Conservation (phyloP, 2,888 invertebrate genomes). For the Harpalus rufipes region DNA sequence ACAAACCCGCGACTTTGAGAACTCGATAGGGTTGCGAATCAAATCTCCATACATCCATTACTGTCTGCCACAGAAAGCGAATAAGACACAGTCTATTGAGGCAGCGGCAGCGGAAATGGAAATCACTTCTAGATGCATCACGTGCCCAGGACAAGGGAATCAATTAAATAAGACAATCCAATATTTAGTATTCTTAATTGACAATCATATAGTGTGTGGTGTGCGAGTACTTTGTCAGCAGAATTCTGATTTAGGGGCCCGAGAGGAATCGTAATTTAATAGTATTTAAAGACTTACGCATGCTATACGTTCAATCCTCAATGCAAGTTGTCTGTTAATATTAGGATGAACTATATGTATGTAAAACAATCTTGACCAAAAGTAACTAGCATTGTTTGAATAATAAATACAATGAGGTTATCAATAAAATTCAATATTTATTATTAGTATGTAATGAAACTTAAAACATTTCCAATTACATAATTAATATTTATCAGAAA, state of each 20-base stretch:
- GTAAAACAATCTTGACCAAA: too few relatives aligned
- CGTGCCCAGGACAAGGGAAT: constrained; percentile 18
- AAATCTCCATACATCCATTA: constrained; percentile 60
- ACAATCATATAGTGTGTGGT: constrained; percentile 8
- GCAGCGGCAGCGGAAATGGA: neutral
- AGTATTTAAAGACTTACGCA: neutral
- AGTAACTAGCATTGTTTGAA: too few relatives aligned
- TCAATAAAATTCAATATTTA: too few relatives aligned
- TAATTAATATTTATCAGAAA: too few relatives aligned
- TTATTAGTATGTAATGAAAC: too few relatives aligned
- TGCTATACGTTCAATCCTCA: neutral
- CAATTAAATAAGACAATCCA: constrained; percentile 35
- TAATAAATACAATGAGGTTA: too few relatives aligned
- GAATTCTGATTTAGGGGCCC: neutral
- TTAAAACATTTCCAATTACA: too few relatives aligned
- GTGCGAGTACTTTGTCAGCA: neutral
- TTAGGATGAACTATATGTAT: too few relatives aligned
- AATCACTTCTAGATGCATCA: neutral
- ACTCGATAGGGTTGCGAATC: constrained; percentile 61
- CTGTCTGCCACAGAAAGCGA: constrained; percentile 12
- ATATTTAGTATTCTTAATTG: constrained; percentile 48
- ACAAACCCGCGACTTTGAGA: constrained; percentile 52
- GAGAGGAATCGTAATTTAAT: neutral
- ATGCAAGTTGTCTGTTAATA: neutral
- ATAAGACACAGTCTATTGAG: constrained; percentile 19